These are phyloP conservation scores for Leptocoma aspasia DNA, from an alignment of 2,113 vertebrate genomes.

Conservation along the genomic window DNA sequence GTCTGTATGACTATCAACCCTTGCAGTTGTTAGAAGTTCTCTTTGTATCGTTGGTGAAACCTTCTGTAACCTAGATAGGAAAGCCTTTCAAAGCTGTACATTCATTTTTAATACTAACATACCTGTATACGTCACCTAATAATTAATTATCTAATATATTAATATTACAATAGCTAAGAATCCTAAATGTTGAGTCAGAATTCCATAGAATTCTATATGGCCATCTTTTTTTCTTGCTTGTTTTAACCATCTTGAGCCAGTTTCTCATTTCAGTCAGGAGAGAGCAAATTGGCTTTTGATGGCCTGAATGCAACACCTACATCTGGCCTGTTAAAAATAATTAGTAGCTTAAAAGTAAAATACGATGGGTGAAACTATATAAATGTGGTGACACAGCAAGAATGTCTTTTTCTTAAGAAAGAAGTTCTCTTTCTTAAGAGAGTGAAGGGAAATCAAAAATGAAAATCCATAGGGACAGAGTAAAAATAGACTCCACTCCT, in stretches of 20 bases:
- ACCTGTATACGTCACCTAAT: neutral
- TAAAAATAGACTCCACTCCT: neutral
- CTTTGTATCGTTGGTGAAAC: neutral
- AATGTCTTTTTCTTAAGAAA: too few relatives aligned
- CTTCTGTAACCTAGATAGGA: neutral
- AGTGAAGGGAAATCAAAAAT: neutral
- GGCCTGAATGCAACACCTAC: neutral
- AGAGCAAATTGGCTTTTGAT: neutral
- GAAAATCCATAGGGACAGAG: neutral
- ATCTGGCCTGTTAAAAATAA: neutral
- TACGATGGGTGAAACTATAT: neutral
- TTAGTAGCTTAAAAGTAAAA: neutral
- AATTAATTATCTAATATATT: neutral
- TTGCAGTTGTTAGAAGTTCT: neutral
- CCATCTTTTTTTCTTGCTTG: neutral
- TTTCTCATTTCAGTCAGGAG: neutral
- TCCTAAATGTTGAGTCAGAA: neutral
- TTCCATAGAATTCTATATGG: neutral
- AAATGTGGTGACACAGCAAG: neutral
- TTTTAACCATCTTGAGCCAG: neutral
- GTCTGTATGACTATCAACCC: neutral
- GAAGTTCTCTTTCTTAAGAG: neutral
- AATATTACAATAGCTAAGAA: neutral
- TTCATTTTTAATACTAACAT: neutral
- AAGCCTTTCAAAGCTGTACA: neutral